phyloP scores from a whole-genome alignment of 2,888 invertebrate genomes.

The Rhimphoctona megacephalus region DNA sequence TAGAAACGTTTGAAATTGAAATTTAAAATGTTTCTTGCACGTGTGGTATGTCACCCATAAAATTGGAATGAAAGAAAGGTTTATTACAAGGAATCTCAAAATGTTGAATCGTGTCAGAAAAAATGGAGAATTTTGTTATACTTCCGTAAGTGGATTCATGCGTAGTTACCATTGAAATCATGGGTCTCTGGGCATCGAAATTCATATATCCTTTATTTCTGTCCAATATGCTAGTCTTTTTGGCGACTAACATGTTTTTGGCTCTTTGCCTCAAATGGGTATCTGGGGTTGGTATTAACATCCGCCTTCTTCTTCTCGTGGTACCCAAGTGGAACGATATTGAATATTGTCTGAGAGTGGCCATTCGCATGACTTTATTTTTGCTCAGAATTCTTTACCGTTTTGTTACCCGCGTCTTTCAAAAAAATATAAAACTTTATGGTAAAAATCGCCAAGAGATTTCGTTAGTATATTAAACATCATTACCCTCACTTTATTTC shows the following conservation, averaged over 20 bases:
- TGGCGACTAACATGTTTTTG: conserved; percentile 6
- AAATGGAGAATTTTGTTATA: not conserved
- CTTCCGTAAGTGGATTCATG: not conserved
- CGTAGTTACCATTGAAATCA: not conserved
- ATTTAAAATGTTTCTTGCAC: not conserved
- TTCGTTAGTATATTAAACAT: not conserved
- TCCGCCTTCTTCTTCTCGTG: not conserved
- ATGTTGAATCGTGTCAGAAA: not conserved
- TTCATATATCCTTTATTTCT: conserved; percentile 2
- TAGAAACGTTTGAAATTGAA: not conserved
- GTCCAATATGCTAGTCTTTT: conserved; percentile 6
- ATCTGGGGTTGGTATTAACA: not conserved
- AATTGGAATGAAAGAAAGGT: not conserved
- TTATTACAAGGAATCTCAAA: not conserved
- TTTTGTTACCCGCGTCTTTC: not conserved
- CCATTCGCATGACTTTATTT: not conserved
- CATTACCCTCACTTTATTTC: not conserved
- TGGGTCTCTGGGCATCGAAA: not conserved
- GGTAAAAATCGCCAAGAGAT: not conserved
- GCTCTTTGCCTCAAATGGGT: not conserved
- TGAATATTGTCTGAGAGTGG: not conserved
- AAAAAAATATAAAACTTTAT: not conserved
- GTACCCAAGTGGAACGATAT: not conserved
- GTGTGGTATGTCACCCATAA: not conserved
- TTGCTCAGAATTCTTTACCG: not conserved